These are phyloP conservation scores for Eulemur rubriventer DNA, from an alignment of 2,797 vertebrate genomes.

Conservation along the genomic window DNA sequence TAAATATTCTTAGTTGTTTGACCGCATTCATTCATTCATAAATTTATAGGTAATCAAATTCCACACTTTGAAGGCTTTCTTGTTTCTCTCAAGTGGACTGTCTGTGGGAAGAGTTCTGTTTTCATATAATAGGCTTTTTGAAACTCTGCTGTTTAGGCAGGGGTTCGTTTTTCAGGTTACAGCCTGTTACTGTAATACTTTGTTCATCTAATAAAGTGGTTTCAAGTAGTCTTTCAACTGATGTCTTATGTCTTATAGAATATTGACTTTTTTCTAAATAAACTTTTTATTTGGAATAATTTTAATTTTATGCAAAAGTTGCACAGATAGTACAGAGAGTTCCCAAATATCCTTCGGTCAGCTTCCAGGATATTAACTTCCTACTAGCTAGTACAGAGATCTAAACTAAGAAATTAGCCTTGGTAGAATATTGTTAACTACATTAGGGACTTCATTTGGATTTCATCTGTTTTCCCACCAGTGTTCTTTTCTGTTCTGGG, in stretches of 20 bases:
- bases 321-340: neutral
- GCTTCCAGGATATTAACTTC: neutral
- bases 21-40: neutral
- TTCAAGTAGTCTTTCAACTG: neutral
- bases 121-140: neutral
- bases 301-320: neutral
- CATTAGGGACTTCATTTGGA: neutral
- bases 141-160: neutral
- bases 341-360: neutral
- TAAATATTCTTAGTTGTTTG: neutral
- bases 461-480: neutral
- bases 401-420: neutral
- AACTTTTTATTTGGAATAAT: slow-evolving; percentile 7
- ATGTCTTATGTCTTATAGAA: neutral
- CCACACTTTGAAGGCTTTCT: neutral
- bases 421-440: neutral
- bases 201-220: neutral
- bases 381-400: neutral
- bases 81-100: neutral
- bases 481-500: neutral
- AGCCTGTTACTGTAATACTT: neutral
- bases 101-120: neutral
- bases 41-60: neutral
- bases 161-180: neutral
- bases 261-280: neutral